A percentile compares a stretch with the other conserved stretches of the same genome.
Evolutionary conservation across 2,888 invertebrate genomes (phyloP).

Genomic region (Pollenia griseotomentosa): DNA sequence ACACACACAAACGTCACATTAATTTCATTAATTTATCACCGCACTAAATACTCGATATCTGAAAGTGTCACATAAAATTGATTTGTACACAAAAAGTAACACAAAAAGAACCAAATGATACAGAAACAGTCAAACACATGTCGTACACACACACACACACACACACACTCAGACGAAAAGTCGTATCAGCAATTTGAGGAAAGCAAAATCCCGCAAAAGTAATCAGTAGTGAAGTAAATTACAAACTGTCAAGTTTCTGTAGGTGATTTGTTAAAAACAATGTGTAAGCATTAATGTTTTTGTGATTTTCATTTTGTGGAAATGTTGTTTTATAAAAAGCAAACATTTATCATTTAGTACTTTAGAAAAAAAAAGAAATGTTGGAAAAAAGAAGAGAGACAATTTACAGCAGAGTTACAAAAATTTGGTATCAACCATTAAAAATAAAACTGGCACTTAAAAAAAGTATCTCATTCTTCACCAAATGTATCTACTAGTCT

Average conservation of each 20-base stretch:
- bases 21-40: constrained; percentile 70
- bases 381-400: not conserved
- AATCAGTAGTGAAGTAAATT: constrained; percentile 68
- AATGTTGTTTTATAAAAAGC: constrained; percentile 56
- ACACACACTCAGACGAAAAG: not conserved
- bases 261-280: constrained; percentile 66
- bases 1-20: constrained; percentile 53
- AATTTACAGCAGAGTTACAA: not conserved
- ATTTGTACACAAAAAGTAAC: constrained; percentile 59
- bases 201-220: constrained; percentile 52
- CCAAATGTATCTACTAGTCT: too few relatives aligned
- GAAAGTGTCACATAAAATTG: constrained; percentile 72
- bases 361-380: not conserved
- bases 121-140: constrained; percentile 28
- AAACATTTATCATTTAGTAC: constrained; percentile 50
- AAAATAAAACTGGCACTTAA: too few relatives aligned
- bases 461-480: too few relatives aligned
- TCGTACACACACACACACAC: constrained; percentile 1
- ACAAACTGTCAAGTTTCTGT: constrained; percentile 48
- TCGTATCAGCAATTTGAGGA: not conserved
- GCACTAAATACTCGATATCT: constrained; percentile 68
- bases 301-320: constrained; percentile 2
- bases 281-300: constrained; percentile 50
- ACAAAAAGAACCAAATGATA: constrained; percentile 29
- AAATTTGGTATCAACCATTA: not conserved